These are phyloP conservation scores for Drosophila nannoptera DNA, from an alignment of 1,140 invertebrate genomes.

Conservation along the genomic window DNA sequence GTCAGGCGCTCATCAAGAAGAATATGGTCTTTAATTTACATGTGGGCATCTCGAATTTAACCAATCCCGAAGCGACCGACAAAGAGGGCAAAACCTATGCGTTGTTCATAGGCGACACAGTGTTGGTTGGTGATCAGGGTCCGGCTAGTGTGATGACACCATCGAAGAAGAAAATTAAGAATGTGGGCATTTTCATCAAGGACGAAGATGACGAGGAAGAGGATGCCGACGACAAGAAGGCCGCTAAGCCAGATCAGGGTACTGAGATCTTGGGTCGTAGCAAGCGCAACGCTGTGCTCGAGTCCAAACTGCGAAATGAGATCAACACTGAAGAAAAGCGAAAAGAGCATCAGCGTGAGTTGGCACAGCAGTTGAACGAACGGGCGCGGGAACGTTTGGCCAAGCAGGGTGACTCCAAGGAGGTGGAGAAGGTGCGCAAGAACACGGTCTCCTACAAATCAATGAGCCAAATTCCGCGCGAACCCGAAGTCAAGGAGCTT, in stretches of 20 bases:
- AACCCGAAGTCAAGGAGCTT: constrained; percentile 94
- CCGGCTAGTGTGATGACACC: constrained; percentile 93
- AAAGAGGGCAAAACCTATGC: constrained; percentile 95
- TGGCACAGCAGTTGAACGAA: constrained; percentile 94
- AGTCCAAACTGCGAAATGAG: constrained; percentile 96
- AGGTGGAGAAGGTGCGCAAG: constrained; percentile 94
- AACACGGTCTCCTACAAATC: constrained; percentile 97
- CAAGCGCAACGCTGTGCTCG: constrained; percentile 95
- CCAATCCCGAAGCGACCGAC: constrained; percentile 90
- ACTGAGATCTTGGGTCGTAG: constrained; percentile 87
- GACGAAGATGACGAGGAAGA: constrained; percentile 94
- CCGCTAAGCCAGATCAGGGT: constrained; percentile 81
- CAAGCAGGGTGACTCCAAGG: constrained; percentile 90
- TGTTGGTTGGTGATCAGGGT: constrained; percentile 91
- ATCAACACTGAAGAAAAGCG: constrained; percentile 98
- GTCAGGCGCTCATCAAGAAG: constrained; percentile 88
- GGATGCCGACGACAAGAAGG: constrained; percentile 85
- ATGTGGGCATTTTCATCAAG: constrained; percentile 97
- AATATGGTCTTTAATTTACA: constrained; percentile 99
- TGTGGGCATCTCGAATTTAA: constrained; percentile 93
- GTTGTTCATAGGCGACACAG: constrained; percentile 97
- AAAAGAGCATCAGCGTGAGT: constrained; percentile 97
- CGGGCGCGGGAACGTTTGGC: constrained; percentile 94
- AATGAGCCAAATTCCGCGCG: constrained; percentile 93
- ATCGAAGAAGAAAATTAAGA: constrained; percentile 97